A percentile compares a stretch with the other conserved stretches of the same genome.
Evolutionary conservation across 30 jellyfish, hydroid and myxozoan genomes (phyloP).

Genomic region (Turritopsis dohrnii): DNA sequence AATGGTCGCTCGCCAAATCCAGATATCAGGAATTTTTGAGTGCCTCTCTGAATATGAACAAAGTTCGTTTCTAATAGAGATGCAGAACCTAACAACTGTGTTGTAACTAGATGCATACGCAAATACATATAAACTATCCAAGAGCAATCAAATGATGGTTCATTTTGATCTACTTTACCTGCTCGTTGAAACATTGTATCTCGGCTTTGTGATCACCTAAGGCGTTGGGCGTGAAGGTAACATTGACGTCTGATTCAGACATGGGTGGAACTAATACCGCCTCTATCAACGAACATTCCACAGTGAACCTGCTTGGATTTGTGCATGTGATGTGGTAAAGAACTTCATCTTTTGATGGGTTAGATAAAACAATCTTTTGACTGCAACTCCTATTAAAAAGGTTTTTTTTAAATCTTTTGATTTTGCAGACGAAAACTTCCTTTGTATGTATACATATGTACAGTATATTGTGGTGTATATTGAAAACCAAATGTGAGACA

Average conservation of each 20-base stretch:
- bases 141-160: too few species aligned
- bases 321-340: conserved; percentile 51
- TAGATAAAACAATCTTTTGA: conserved; percentile 62
- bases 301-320: conserved; percentile 45
- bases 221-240: conserved; percentile 68
- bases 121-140: too few species aligned
- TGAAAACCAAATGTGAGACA: background rate
- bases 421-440: background rate
- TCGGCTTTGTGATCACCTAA: conserved; percentile 65
- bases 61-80: too few species aligned
- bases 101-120: too few species aligned
- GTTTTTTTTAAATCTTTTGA: background rate
- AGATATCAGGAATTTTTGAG: conserved; percentile 34
- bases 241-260: conserved; percentile 61
- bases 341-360: conserved; percentile 53
- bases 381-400: conserved; percentile 54
- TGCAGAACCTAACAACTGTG: too few species aligned
- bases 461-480: background rate
- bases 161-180: background rate
- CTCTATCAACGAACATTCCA: conserved; percentile 12
- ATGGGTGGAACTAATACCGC: conserved; percentile 59
- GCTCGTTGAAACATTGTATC: conserved; percentile 38
- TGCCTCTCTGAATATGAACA: conserved; percentile 9
- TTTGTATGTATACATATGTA: too few species aligned
- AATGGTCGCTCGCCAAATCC: conserved; percentile 80